Conservation (phyloP, 2,797 vertebrate genomes). For the Chelon labrosus region DNA sequence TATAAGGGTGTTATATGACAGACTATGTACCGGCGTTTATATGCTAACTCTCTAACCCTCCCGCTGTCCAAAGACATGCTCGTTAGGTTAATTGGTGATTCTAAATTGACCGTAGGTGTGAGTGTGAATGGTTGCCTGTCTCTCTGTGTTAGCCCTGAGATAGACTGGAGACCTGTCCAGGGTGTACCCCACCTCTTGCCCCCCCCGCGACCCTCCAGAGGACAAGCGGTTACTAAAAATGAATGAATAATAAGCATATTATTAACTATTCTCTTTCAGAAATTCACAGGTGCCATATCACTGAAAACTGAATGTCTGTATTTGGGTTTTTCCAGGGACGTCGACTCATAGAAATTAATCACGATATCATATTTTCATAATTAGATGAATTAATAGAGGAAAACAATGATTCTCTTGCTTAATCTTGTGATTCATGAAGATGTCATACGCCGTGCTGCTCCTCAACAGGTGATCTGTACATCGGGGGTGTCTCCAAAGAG, state of each 20-base stretch:
- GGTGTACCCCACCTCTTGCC: too few relatives aligned
- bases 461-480: slow-evolving; percentile 92
- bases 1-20: too few relatives aligned
- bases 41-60: too few relatives aligned
- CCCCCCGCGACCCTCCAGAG: too few relatives aligned
- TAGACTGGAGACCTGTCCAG: too few relatives aligned
- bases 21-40: slow-evolving; percentile 2
- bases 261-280: neutral
- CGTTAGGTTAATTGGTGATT: too few relatives aligned
- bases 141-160: too few relatives aligned
- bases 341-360: neutral
- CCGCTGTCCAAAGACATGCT: too few relatives aligned
- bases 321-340: neutral
- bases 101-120: too few relatives aligned
- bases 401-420: neutral
- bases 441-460: slow-evolving; percentile 27
- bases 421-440: slow-evolving; percentile 13
- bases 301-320: slow-evolving; percentile 1
- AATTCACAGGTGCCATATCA: neutral
- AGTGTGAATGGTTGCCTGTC: too few relatives aligned
- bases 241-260: neutral
- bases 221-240: too few relatives aligned
- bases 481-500: slow-evolving; percentile 97
- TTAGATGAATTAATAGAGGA: slow-evolving; percentile 10
- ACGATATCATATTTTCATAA: neutral